Evolutionary conservation across 1,140 invertebrate genomes (phyloP), one percentile per base, ranked within the genome.

Genomic region (Apis florea): DNA sequence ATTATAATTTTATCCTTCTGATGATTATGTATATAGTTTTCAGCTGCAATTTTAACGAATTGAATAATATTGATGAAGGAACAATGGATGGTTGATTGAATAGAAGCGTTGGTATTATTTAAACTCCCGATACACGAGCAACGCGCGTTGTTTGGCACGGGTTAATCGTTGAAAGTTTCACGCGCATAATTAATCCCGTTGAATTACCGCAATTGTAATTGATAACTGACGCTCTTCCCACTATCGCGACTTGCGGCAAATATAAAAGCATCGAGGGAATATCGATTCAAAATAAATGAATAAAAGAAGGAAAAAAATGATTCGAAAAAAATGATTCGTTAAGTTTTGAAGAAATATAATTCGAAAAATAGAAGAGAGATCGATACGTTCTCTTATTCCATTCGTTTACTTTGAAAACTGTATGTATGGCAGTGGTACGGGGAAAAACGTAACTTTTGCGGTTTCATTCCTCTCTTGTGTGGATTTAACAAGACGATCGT

Each of bases 141-240:
- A 59, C 13, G 11, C n/a, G 11, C n/a, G 47, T 49, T 12, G 3
- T 13, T 31, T 75, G 40, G 19, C n/a, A 64, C 47, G 9, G 59
- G 58, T 58, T 51, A 75, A 64, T 75, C 31, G 24, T 31, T 53
- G n/a, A 21, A n/a, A 31, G 11, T 75, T n/a, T 40, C 59, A 53
- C 56, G 56, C 26, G 49, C 1, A 2, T 26, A 49, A 49, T 21
- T 61, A 49, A 49, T 59, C 21, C 15, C 26, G 26, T 0, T 10
- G 11, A 31, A 26, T 15, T 54, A 15, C 26, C 19, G 15, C 13
- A 3, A 68, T 24, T 68, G 21, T 6, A 67, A 47, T 70, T 53
- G 51, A 26, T 19, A 53, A 53, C 12, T 26, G 19, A n/a, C 5
- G 21, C 10, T 58, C n/a, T 12, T 24, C 1, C 59, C n/a, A n/a